These are phyloP conservation scores for Gasterosteus nipponicus DNA, from an alignment of 2,113 vertebrate genomes.

Conservation along the genomic window DNA sequence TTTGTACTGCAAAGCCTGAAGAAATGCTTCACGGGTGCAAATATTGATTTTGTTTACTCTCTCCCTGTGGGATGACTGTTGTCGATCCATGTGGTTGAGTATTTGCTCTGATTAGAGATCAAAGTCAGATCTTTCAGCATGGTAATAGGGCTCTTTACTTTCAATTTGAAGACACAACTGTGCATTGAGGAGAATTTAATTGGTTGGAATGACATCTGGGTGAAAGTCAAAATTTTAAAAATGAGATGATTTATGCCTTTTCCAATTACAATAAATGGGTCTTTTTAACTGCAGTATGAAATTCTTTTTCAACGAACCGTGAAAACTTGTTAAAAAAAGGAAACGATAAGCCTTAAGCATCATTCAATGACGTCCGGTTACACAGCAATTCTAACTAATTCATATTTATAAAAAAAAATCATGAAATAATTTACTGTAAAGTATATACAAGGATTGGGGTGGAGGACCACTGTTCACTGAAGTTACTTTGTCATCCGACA, in stretches of 20 bases:
- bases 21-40: constrained; percentile 66
- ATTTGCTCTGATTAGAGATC: constrained; percentile 62
- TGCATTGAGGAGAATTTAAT: background rate
- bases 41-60: constrained; percentile 71
- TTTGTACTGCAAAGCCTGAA: constrained; percentile 50
- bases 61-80: constrained; percentile 51
- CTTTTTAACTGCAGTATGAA: background rate
- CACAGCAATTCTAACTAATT: background rate
- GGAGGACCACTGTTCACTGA: background rate
- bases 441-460: background rate
- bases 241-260: constrained; percentile 17
- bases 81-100: constrained; percentile 43
- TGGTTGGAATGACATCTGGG: background rate
- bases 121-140: constrained; percentile 28
- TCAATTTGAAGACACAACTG: background rate
- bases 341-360: background rate
- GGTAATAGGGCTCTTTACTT: background rate
- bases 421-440: background rate
- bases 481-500: background rate
- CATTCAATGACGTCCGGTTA: background rate
- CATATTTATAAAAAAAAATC: constrained; percentile 1
- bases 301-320: background rate
- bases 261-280: too few relatives aligned
- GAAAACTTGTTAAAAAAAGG: background rate
- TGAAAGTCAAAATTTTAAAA: background rate